Evolutionary conservation across 2,888 invertebrate genomes (phyloP), one percentile per base, ranked within the genome.

Genomic region (Andricus curvator): DNA sequence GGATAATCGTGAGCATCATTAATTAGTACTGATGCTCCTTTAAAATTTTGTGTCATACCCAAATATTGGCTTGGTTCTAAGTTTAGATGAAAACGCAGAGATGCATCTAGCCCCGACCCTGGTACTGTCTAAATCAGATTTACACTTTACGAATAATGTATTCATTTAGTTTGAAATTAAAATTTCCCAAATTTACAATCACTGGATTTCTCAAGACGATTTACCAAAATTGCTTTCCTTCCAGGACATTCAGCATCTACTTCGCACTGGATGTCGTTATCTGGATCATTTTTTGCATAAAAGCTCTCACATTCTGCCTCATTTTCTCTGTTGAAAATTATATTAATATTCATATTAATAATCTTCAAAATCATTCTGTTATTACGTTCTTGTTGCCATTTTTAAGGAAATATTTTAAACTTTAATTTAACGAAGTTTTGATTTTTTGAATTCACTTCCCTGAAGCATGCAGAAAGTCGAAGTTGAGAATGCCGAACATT

Each of bases 1-100:
- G 74, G 74, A 56, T n/a, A 74, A 56, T 56, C n/a, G n/a, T 37
- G n/a, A 13, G 74, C 1, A n/a, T 74, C 56, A 33, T 74, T 51
- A 74, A 74, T 9, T 9, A 51, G 11, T n/a, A 74, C 1, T n/a
- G 56, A 13, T 20, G 74, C 56, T n/a, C 56, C 56, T 56, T 4
- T n/a, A 22, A 20, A 56, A 37, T 13, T 6, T 11, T 74, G n/a
- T 15, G 20, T 56, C 25, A 56, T 0, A 1, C 56, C 74, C 11
- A 74, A 74, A 74, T 56, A 74, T n/a, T 74, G 20, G 3, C 13
- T 51, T 8, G 74, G 33, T 56, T 74, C 74, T 11, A 51, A 15
- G 29, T 74, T 5, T 22, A 74, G 0, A 20, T n/a, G 13, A n/a
- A 74, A 51, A 33, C n/a, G 33, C 2, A 74, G 15, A 37, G 29